Evolutionary conservation across 2,797 vertebrate species (phyloP).

Genomic region (Hippoglossus hippoglossus): DNA sequence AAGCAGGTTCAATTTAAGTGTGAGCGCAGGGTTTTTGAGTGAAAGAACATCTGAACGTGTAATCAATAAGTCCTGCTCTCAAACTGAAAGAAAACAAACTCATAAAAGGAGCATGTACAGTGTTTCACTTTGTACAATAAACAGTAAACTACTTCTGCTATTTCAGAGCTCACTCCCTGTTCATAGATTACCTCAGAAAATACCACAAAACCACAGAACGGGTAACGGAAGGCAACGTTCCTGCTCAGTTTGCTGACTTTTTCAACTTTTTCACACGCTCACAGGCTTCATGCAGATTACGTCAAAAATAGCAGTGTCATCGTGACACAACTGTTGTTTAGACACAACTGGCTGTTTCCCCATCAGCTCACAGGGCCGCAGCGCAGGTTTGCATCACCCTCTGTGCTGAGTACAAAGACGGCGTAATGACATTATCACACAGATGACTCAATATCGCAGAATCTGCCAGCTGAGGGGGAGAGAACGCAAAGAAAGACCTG

Average conservation of each 20-base stretch:
- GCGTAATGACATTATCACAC: slow-evolving; percentile 16
- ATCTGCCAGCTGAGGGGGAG: slow-evolving; percentile 52
- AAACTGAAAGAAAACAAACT: no score
- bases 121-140: not conserved
- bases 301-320: slow-evolving; percentile 15
- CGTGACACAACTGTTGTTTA: slow-evolving; percentile 9
- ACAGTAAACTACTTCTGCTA: no score
- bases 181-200: not conserved
- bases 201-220: not conserved
- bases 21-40: no score
- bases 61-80: no score
- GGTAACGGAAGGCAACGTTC: not conserved
- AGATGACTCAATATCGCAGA: slow-evolving; percentile 35
- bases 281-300: not conserved
- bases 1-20: no score
- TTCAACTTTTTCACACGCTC: not conserved
- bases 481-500: slow-evolving; percentile 22
- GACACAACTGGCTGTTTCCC: slow-evolving; percentile 1
- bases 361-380: slow-evolving; percentile 5
- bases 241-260: not conserved
- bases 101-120: no score
- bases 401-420: slow-evolving; percentile 15
- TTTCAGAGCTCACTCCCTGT: no score
- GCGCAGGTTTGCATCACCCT: not conserved
- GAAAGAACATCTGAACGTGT: no score